Conservation (phyloP, 2,888 invertebrate genomes). For the Coelopa pilipes region DNA sequence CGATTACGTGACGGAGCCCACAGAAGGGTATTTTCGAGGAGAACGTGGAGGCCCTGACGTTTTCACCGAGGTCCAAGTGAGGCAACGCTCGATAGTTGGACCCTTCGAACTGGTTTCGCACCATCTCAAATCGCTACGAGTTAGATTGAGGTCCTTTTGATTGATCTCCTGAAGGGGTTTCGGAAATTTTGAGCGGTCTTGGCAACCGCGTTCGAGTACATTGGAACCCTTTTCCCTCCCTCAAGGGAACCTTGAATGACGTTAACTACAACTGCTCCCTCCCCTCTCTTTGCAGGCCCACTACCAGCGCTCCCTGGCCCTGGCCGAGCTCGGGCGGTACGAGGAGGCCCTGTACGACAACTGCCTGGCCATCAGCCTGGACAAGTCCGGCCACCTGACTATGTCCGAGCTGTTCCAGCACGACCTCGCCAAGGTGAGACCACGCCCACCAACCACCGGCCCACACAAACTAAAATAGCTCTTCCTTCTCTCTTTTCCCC, state of each 20-base stretch:
- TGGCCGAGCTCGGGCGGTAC: constrained; percentile 67
- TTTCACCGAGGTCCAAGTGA: too few species aligned
- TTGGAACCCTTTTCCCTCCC: too few species aligned
- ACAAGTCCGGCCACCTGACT: constrained; percentile 62
- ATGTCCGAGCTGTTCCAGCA: constrained; percentile 65
- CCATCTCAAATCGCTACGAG: too few species aligned
- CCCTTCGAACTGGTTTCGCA: too few species aligned
- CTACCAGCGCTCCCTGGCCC: constrained; percentile 69
- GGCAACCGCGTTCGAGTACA: too few species aligned
- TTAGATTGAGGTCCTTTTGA: too few species aligned
- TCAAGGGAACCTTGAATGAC: background rate
- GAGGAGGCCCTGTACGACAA: constrained; percentile 71
- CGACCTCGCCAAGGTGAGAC: constrained; percentile 66
- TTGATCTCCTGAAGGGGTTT: too few species aligned
- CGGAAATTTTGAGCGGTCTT: too few species aligned
- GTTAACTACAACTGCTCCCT: background rate
- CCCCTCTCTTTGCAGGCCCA: constrained; percentile 66
- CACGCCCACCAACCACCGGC: background rate
- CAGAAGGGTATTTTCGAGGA: too few species aligned
- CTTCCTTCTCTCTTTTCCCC: background rate
- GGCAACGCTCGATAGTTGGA: too few species aligned
- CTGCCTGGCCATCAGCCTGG: constrained; percentile 69
- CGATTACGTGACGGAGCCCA: too few species aligned
- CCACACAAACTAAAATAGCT: background rate
- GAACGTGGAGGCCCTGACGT: too few species aligned